These are phyloP conservation scores for Sebastes goodei DNA, from an alignment of 2,797 vertebrate species.

Conservation along the genomic window DNA sequence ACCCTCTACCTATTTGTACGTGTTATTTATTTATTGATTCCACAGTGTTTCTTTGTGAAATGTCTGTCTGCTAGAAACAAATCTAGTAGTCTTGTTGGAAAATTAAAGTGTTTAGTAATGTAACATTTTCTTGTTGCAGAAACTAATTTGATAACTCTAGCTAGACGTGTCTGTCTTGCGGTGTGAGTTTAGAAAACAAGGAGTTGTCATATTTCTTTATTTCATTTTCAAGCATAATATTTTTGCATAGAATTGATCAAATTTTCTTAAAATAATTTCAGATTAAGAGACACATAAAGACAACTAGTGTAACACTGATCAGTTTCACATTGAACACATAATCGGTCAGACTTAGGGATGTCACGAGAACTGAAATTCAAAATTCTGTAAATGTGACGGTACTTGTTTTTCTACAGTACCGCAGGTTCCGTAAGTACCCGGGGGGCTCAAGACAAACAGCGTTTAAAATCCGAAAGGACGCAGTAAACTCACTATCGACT, in stretches of 20 bases:
- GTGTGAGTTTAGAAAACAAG: neutral
- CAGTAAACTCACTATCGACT: too few species aligned
- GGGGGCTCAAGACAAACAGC: too few species aligned
- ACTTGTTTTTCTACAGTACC: too few species aligned
- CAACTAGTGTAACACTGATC: neutral
- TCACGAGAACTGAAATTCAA: too few species aligned
- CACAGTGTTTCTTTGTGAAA: constrained; percentile 62
- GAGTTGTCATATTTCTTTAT: neutral
- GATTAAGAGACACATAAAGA: neutral
- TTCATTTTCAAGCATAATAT: neutral
- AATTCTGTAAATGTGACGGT: too few species aligned
- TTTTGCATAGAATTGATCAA: neutral
- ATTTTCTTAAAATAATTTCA: too few species aligned
- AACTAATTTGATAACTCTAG: neutral
- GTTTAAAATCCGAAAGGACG: too few species aligned
- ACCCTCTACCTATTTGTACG: constrained; percentile 39
- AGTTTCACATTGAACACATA: neutral
- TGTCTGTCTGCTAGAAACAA: constrained; percentile 47
- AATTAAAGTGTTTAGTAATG: constrained; percentile 70
- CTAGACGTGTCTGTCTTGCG: neutral
- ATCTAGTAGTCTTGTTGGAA: constrained; percentile 41
- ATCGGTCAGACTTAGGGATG: too few species aligned
- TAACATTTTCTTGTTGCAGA: neutral
- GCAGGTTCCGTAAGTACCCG: too few species aligned
- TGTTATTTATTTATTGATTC: constrained; percentile 61